phyloP scores from a whole-genome alignment of 2,797 vertebrate species.

The Sebastiscus tertius region DNA sequence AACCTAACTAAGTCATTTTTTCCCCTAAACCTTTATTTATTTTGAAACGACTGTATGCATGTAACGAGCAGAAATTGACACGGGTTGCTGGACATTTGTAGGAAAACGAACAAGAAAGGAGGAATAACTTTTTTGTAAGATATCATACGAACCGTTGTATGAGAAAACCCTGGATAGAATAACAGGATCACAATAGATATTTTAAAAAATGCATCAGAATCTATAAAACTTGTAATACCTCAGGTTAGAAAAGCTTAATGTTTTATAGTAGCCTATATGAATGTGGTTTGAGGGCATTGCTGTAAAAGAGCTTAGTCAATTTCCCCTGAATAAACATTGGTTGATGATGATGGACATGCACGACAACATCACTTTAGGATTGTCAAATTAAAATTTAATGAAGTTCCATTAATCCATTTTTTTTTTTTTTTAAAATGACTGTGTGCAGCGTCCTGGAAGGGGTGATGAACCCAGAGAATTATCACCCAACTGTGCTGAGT shows the following conservation, averaged over 20 bases:
- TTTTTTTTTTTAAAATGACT: not conserved
- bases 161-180: not conserved
- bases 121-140: fast-evolving
- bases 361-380: not conserved
- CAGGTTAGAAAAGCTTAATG: not conserved
- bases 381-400: not conserved
- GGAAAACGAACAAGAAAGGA: no score
- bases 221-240: not conserved
- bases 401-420: not conserved
- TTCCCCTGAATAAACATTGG: no score
- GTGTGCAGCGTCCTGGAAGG: not conserved
- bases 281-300: no score
- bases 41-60: no score
- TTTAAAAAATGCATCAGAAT: not conserved
- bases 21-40: no score
- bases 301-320: no score
- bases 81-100: no score
- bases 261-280: not conserved
- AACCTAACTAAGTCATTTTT: no score
- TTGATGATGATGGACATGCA: not conserved
- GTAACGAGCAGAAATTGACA: no score
- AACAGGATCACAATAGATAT: not conserved
- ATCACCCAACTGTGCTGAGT: not conserved
- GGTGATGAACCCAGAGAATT: not conserved
- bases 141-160: no score